Conservation (phyloP, 2,113 vertebrate species). For the Todiramphus saurophagus region DNA sequence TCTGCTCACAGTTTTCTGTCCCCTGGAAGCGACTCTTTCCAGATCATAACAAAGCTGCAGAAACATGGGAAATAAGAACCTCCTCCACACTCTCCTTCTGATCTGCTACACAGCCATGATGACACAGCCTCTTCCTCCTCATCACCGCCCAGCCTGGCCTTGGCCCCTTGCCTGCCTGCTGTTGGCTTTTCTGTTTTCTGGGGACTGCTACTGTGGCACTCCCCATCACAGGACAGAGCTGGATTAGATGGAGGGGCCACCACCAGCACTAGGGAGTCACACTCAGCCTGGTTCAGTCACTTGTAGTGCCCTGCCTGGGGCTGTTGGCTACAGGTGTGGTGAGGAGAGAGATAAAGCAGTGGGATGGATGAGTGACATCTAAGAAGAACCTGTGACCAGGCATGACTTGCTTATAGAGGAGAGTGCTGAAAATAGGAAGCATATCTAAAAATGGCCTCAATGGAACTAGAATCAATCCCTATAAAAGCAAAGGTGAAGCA, state of each 20-base stretch:
- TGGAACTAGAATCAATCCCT: not conserved
- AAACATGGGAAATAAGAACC: not conserved
- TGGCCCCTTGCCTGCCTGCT: rapidly evolving
- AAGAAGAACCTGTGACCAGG: not conserved
- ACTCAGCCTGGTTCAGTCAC: not conserved
- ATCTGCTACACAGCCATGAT: not conserved
- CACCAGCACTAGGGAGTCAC: no score
- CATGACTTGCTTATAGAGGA: not conserved
- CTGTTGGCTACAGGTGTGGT: not conserved
- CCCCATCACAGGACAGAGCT: not conserved
- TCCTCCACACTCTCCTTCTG: not conserved
- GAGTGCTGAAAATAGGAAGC: not conserved
- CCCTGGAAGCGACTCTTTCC: not conserved
- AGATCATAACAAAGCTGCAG: rapidly evolving
- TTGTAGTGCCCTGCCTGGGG: not conserved
- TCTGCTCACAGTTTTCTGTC: not conserved
- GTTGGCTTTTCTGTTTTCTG: not conserved
- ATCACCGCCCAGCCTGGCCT: rapidly evolving
- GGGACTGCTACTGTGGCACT: not conserved
- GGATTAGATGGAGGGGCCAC: not conserved
- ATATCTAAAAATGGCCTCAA: not conserved
- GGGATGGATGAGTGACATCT: no score
- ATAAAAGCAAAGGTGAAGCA: not conserved
- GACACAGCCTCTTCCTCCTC: not conserved
- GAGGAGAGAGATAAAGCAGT: not conserved